phyloP scores from a whole-genome alignment of 2,888 invertebrate genomes.

The Pseudococcus longispinus region DNA sequence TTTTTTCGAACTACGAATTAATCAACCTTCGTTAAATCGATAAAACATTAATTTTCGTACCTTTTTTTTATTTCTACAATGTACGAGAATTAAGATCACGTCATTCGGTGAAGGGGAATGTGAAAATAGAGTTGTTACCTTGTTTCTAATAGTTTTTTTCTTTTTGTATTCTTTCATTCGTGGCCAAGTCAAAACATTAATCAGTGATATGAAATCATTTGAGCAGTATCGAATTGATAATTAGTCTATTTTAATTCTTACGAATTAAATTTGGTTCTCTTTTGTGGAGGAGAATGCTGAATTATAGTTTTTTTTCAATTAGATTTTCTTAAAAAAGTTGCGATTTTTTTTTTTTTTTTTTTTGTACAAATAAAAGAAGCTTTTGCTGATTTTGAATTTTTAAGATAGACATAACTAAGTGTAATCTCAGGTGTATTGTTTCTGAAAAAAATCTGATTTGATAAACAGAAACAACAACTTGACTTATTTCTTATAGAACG shows the following conservation, averaged over 20 bases:
- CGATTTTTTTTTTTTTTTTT: not conserved
- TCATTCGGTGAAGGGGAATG: constrained; percentile 10
- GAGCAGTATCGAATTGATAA: too few species aligned
- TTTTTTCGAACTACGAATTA: not conserved
- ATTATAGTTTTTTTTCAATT: too few species aligned
- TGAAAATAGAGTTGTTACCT: not conserved
- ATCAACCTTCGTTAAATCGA: constrained; percentile 17
- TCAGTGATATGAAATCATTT: too few species aligned
- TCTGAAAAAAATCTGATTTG: not conserved
- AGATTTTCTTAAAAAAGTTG: too few species aligned
- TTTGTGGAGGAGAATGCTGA: too few species aligned
- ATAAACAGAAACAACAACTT: not conserved
- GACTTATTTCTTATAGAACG: not conserved
- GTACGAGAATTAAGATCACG: constrained; percentile 9
- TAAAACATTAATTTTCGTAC: constrained; percentile 11
- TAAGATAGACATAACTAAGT: too few species aligned
- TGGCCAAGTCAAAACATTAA: too few species aligned
- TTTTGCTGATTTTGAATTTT: too few species aligned
- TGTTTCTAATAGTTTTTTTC: too few species aligned
- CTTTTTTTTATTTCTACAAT: not conserved
- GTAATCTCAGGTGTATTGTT: not conserved
- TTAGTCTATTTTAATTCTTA: too few species aligned
- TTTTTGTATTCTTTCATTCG: not conserved
- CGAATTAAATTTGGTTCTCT: too few species aligned
- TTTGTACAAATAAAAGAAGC: too few species aligned